Evolutionary conservation across 2,113 vertebrate genomes (phyloP), one percentile per base, ranked within the genome.

Genomic region (Istiophorus platypterus): DNA sequence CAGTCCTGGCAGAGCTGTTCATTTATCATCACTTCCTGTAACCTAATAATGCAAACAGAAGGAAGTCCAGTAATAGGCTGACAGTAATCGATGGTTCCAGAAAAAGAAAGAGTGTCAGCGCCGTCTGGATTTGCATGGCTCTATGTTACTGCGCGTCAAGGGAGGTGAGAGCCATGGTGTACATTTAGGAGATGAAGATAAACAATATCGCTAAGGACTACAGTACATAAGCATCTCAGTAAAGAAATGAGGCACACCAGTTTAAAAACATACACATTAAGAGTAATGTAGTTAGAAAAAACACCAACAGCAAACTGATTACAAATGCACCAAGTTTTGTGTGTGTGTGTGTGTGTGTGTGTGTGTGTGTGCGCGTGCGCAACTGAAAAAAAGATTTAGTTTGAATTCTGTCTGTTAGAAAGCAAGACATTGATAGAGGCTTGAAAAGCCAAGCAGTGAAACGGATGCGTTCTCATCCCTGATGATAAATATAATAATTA

Each of bases 21-120:
- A 76, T 85, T 82, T 81, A 76, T 89, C 87, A 90, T 87, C 66
- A 81, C 82, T 81, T 91, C 81, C 81, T 89, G 83, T 82, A 90
- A 85, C 69, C 80, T 72, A 84, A 92, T 84, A 84, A 89, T 85
- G 80, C 81, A 84, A 68, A 89, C 80, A 83, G 81, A 72, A 86
- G 70, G 29, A 83, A 84, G 85, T 80, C 26, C 77, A 88, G 79
- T 72, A 84, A 90, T 81, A 86, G 84, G 90, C 77, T 81, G 81
- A 80, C 62, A 47, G 69, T 72, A 90, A 91, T 92, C 90, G 49
- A 85, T 86, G 57, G 34, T 52, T 71, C 86, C 65, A 65, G 39
- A 73, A 89, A 86, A 80, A 75, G 82, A 56, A 81, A 65, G 67
- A 76, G 83, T 86, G 87, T 90, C 83, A 86, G 87, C 70, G 14